Evolutionary conservation across 2,888 invertebrate species (phyloP), one percentile per base, ranked within the genome.

Genomic region (Schizaphis graminum): DNA sequence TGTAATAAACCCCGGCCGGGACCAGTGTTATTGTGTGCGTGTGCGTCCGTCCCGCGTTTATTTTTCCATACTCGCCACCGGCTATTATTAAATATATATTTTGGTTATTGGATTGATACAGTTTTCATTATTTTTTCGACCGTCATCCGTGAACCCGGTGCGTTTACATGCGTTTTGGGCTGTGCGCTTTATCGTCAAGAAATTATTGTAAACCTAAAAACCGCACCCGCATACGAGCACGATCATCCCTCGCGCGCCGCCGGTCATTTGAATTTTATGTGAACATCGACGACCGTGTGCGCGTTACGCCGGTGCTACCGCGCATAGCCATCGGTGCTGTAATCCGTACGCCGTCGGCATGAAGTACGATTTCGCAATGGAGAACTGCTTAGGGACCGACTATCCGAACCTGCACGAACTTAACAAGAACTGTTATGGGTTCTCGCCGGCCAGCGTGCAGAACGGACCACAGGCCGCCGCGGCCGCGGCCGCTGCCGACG

Each of bases 351-450:
- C 93, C 93, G 93, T 93, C 94, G 94, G 94, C 85, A 94, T 94
- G 94, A 94, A 94, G 94, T 94, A 91, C 94, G 94, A 94, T 91
- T 94, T 94, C 61, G 61, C 94, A n/a, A 94, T 94, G 94, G 94
- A 94, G 10, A 94, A 94, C 61, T 94, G 94, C 35, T 53, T 94
- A 86, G 94, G 94, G 85, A 94, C 94, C 86, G 94, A 94, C 44
- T 94, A 94, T 94, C 94, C 94, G 89, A 94, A 94, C 35, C 56
- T 94, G 94, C 94, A 94, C 94, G 94, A 94, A 67, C 86, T 94
- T 35, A 94, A 94, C 85, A 94, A 94, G 86, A 94, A 94, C 90
- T 94, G 94, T 94, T 94, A 94, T 41, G 94, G 90, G 90, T 94
- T 94, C 90, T 94, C 94, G 61, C 94, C 94, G 90, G 94, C 94